phyloP scores from a whole-genome alignment of 2,888 invertebrate genomes.

The Chloroclystis v-ata region DNA sequence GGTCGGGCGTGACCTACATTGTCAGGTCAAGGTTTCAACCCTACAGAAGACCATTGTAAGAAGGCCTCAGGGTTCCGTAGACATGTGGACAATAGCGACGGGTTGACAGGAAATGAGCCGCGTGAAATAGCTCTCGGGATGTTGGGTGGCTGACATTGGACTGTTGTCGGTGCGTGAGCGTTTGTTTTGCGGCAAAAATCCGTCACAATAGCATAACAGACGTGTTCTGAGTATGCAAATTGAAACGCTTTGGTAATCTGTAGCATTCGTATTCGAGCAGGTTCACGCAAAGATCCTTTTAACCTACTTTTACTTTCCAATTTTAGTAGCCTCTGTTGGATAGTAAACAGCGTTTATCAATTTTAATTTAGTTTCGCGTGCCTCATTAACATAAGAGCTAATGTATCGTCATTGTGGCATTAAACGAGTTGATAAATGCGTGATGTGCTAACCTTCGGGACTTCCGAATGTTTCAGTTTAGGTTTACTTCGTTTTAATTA shows the following conservation, averaged over 20 bases:
- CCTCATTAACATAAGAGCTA: conserved; percentile 25
- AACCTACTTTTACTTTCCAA: conserved; percentile 11
- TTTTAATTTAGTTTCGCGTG: conserved; percentile 24
- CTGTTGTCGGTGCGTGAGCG: conserved; percentile 29
- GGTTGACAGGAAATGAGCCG: conserved; percentile 31
- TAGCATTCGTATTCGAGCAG: neutral
- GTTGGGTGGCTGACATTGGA: conserved; percentile 35
- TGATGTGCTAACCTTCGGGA: conserved; percentile 14
- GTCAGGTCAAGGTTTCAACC: conserved; percentile 44
- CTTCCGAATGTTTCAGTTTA: conserved; percentile 2
- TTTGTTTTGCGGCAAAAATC: conserved; percentile 30
- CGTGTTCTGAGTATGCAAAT: conserved; percentile 23
- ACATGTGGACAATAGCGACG: conserved; percentile 36
- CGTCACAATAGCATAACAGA: conserved; percentile 23
- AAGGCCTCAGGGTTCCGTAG: conserved; percentile 26
- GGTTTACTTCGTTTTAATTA: neutral
- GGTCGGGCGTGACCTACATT: conserved; percentile 43
- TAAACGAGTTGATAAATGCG: conserved; percentile 16
- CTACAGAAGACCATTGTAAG: conserved; percentile 32
- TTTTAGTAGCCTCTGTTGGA: conserved; percentile 4
- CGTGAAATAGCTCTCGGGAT: conserved; percentile 32
- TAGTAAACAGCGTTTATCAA: conserved; percentile 15
- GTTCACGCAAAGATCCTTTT: conserved; percentile 1
- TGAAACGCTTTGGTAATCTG: conserved; percentile 5
- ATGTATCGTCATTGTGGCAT: conserved; percentile 18